Conservation (phyloP, 1,140 invertebrate species). For the Leptinotarsa undecemlineata region DNA sequence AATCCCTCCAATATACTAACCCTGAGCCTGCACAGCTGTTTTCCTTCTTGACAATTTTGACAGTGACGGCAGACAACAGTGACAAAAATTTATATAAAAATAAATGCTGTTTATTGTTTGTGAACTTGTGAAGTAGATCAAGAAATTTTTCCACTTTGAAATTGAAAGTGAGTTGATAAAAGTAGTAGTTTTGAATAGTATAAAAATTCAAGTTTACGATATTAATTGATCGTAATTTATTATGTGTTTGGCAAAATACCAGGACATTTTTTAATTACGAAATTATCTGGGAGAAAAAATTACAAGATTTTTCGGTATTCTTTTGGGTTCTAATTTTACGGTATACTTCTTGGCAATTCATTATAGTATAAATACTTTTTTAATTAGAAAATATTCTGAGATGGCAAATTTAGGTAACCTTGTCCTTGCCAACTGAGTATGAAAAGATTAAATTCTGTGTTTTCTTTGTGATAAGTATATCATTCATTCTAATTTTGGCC, state of each 20-base stretch:
- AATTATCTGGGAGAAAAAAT: background rate
- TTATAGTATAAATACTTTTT: too few species aligned
- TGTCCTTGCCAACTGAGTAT: constrained; percentile 11
- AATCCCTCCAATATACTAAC: too few species aligned
- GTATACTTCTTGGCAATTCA: too few species aligned
- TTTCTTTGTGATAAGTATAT: constrained; percentile 21
- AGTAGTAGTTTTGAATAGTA: background rate
- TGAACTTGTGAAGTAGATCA: background rate
- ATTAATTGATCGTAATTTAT: background rate
- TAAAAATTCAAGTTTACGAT: background rate
- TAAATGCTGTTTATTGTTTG: constrained; percentile 2
- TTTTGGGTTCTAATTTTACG: background rate
- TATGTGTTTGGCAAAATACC: background rate
- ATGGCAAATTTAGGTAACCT: constrained; percentile 7
- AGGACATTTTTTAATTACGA: background rate
- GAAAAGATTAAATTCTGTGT: constrained; percentile 1
- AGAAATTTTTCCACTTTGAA: background rate
- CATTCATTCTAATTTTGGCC: constrained; percentile 10
- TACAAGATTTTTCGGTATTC: background rate
- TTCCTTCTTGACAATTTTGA: background rate
- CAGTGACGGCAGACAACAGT: background rate
- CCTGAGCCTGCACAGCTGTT: too few species aligned
- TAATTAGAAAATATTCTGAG: background rate
- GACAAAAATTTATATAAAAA: background rate
- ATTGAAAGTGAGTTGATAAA: background rate